phyloP scores from a whole-genome alignment of 2,888 invertebrate genomes.

The Dynastes maya region DNA sequence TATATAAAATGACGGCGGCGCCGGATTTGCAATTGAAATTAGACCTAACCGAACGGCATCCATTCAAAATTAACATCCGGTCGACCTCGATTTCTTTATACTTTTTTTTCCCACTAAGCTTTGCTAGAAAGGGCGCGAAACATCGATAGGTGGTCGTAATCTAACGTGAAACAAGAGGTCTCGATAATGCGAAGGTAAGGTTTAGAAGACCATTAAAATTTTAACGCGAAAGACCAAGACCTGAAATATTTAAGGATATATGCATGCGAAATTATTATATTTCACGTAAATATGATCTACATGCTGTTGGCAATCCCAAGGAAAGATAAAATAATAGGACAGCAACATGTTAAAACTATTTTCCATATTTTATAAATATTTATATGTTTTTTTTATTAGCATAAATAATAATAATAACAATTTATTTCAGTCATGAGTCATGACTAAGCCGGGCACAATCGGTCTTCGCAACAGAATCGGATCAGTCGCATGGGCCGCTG shows the following conservation, averaged over 20 bases:
- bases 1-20: constrained; percentile 23
- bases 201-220: constrained; percentile 30
- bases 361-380: too few relatives aligned
- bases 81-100: constrained; percentile 29
- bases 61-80: constrained; percentile 40
- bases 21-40: constrained; percentile 44
- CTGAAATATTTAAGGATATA: constrained; percentile 8
- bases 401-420: too few relatives aligned
- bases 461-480: too few relatives aligned
- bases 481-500: too few relatives aligned
- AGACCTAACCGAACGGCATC: constrained; percentile 38
- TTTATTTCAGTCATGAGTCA: too few relatives aligned
- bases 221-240: background rate
- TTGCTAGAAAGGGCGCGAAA: constrained; percentile 4
- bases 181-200: constrained; percentile 23
- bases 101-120: constrained; percentile 26
- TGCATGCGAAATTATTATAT: background rate
- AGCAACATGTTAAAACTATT: too few relatives aligned
- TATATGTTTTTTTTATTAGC: too few relatives aligned
- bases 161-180: constrained; percentile 2
- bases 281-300: too few relatives aligned
- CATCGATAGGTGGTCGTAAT: constrained; percentile 24
- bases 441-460: too few relatives aligned
- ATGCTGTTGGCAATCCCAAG: too few relatives aligned
- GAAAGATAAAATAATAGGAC: too few relatives aligned